Evolutionary conservation across 2,888 invertebrate genomes (phyloP).

Genomic region (Rhyacophila evoluta): DNA sequence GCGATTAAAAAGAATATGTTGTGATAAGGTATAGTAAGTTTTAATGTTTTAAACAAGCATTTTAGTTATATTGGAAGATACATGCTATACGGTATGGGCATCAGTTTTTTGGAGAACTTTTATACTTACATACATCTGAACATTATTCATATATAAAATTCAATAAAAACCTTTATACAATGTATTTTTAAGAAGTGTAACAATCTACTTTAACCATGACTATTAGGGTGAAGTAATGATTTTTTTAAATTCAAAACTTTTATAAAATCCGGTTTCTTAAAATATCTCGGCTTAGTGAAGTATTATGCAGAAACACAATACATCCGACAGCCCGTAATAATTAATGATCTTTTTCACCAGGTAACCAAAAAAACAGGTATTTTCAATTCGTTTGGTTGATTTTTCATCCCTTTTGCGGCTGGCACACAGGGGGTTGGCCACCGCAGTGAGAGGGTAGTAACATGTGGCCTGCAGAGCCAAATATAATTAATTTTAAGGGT

Average conservation of each 20-base stretch:
- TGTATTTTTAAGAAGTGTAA: not conserved
- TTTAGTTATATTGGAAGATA: no score
- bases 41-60: no score
- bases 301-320: constrained; percentile 27
- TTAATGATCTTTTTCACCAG: constrained; percentile 50
- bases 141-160: no score
- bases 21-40: no score
- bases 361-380: constrained; percentile 49
- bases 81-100: no score
- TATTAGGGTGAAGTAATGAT: constrained; percentile 49
- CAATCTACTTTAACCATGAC: constrained; percentile 43
- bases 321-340: constrained; percentile 44
- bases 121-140: no score
- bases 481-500: constrained; percentile 53
- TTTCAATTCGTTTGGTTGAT: constrained; percentile 45
- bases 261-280: constrained; percentile 50
- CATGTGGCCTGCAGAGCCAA: constrained; percentile 52
- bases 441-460: constrained; percentile 35
- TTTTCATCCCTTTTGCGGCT: constrained; percentile 43
- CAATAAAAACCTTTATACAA: no score
- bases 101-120: no score
- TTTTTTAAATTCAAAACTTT: constrained; percentile 26
- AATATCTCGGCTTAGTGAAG: not conserved
- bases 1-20: no score
- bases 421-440: constrained; percentile 32